Evolutionary conservation across 2,888 invertebrate genomes (phyloP).

Genomic region (Acrobeloides nanus): DNA sequence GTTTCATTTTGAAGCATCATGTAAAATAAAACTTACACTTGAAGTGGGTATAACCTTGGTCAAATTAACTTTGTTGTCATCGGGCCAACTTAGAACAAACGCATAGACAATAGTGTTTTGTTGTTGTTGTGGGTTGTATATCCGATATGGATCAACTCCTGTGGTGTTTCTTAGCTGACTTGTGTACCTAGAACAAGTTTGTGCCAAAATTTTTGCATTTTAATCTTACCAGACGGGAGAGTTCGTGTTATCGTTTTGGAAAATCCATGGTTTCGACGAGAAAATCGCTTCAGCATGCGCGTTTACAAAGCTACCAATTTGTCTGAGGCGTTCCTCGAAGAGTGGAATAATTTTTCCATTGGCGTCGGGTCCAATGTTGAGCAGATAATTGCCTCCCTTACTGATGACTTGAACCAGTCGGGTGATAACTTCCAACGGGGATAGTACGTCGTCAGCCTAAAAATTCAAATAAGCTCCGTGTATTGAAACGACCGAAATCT

Average conservation of each 20-base stretch:
- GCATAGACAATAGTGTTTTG: constrained; percentile 46
- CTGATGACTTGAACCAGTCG: constrained; percentile 43
- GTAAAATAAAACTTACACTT: constrained; percentile 24
- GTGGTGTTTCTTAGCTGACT: constrained; percentile 19
- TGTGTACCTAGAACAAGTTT: constrained; percentile 34
- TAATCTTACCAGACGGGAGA: no score
- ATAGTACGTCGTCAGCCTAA: no score
- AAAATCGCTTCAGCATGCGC: constrained; percentile 58
- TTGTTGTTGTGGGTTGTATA: constrained; percentile 23
- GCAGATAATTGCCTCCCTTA: constrained; percentile 49
- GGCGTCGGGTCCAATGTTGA: constrained; percentile 56
- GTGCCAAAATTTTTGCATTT: constrained; percentile 58
- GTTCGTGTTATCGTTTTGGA: constrained; percentile 59
- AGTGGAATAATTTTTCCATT: constrained; percentile 56
- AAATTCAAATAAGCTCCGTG: no score
- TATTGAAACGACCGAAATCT: no score
- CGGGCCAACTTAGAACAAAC: constrained; percentile 33
- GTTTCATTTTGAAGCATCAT: no score
- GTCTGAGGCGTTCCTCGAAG: constrained; percentile 56
- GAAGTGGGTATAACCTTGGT: constrained; percentile 28
- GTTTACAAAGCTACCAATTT: constrained; percentile 54
- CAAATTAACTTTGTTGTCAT: constrained; percentile 20
- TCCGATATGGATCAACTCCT: constrained; percentile 2
- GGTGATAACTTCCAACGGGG: no score
- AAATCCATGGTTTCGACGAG: constrained; percentile 55